Evolutionary conservation across 2,113 vertebrate species (phyloP), one percentile per base, ranked within the genome.

Genomic region (Phaethon lepturus): DNA sequence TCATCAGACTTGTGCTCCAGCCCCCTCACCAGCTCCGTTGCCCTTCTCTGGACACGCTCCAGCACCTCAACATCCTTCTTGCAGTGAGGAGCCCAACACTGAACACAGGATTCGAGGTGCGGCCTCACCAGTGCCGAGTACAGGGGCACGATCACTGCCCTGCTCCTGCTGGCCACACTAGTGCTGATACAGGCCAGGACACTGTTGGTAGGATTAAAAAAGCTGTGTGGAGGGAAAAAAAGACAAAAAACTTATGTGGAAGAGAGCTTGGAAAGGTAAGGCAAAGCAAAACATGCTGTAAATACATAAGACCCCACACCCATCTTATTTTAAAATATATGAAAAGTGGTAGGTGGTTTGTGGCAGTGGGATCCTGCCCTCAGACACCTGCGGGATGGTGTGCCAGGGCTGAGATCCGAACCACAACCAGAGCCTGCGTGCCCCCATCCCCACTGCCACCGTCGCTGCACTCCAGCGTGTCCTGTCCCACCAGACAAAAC

Each of bases 151-250:
- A 38, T 38, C 8, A 38, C 38, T 38, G 38, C 38, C 38, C 38
- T 7, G 38, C 38, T 38, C 38, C 38, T 38, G 38, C 38, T 38
- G 38, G 38, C 38, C 38, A 38, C 8, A 38, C 38, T 38, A 38
- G 38, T 38, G 38, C 38, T 38, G 38, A 38, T 38, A 38, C 38
- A 38, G 38, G 38, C 38, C 38, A 38, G 38, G 38, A 38, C 8
- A 7, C 38, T 38, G 8, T 38, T 38, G 69, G 33, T 29, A 60
- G 28, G 62, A 85, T 82, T 60, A 38, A 77, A 73, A 72, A 81
- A 88, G 0, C 14, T 18, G 16, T 2, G 4, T 5, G 20, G 14
- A 3, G 29, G 3, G 9, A 2, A 4, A 10, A 19, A 7, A 18
- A 28, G 18, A 13, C 22, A 77, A 62, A 62, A 55, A 29, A n/a